These are phyloP conservation scores for Muraenolepis orangiensis DNA, from an alignment of 2,797 vertebrate species.

Conservation along the genomic window DNA sequence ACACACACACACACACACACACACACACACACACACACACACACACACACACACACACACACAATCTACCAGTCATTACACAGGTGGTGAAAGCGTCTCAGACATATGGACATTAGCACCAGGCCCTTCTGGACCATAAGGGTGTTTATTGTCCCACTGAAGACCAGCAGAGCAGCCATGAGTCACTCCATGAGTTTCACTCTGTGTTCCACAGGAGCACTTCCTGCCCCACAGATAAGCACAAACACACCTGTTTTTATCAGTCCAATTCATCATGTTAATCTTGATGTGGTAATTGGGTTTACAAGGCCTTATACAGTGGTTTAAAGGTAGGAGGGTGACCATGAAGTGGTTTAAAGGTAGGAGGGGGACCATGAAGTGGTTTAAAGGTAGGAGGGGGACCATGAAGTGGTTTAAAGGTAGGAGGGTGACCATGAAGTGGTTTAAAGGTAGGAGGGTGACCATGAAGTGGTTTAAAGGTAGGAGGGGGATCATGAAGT, in stretches of 20 bases:
- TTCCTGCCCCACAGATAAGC: too few relatives aligned
- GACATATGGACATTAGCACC: not conserved
- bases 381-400: too few relatives aligned
- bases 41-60: too few relatives aligned
- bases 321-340: too few relatives aligned
- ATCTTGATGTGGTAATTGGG: not conserved
- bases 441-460: too few relatives aligned
- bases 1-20: not conserved
- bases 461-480: too few relatives aligned
- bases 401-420: too few relatives aligned
- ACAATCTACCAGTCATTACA: not conserved
- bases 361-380: too few relatives aligned
- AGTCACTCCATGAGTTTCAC: not conserved
- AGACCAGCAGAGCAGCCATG: not conserved
- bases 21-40: not conserved
- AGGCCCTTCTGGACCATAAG: not conserved
- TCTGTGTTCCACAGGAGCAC: not conserved
- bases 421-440: too few relatives aligned
- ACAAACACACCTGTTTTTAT: not conserved
- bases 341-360: too few relatives aligned
- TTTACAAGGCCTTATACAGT: not conserved
- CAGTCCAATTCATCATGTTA: not conserved
- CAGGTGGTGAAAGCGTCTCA: not conserved
- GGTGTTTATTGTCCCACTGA: not conserved
- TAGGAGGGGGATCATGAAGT: too few relatives aligned